Evolutionary conservation across 2,888 invertebrate genomes (phyloP), one percentile per base, ranked within the genome.

Genomic region (Eupithecia dodoneata): DNA sequence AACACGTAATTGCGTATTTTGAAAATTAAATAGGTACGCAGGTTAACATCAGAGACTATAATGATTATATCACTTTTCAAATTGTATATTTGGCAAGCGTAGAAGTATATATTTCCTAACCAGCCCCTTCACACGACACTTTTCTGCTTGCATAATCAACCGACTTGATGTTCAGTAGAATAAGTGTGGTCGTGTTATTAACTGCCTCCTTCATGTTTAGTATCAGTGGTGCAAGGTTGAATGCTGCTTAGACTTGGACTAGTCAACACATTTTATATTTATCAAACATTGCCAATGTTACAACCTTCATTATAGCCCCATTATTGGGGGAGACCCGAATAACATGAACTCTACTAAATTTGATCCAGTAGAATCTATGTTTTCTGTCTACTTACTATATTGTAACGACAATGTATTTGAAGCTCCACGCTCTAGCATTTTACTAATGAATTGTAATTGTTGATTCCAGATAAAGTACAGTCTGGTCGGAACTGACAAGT

Each of bases 401-500:
- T 9, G 3, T 9, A 59, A n/a, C 9, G 18, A 52, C 15, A 52
- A 59, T 18, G 2, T 18, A 3, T 59, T 52, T 52, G 2, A 49
- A 52, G 4, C 15, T 52, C 15, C 15, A 4, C 49, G 49, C 13
- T 41, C 30, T 12, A 65, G n/a, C 10, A 30, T 18, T 30, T 41
- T 4, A 42, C 4, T n/a, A n/a, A 30, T 42, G 4, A 12, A 41
- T 41, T 4, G 30, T 41, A 13, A 13, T 52, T 78, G 30, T 45
- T 67, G 41, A 15, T 94, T 94, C 78, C 91, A 95, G 93, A 94
- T 96, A 65, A 95, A 94, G 81, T 97, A 96, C 89, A 97, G 97
- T 73, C 95, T 98, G 77, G 96, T 97, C 80, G 98, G 98, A 45
- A 98, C 98, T 4, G 98, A 98, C 90, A 96, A 97, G 87, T 97